Evolutionary conservation across 2,888 invertebrate genomes (phyloP), one percentile per base, ranked within the genome.

Genomic region (Arrhopalites spinosus): DNA sequence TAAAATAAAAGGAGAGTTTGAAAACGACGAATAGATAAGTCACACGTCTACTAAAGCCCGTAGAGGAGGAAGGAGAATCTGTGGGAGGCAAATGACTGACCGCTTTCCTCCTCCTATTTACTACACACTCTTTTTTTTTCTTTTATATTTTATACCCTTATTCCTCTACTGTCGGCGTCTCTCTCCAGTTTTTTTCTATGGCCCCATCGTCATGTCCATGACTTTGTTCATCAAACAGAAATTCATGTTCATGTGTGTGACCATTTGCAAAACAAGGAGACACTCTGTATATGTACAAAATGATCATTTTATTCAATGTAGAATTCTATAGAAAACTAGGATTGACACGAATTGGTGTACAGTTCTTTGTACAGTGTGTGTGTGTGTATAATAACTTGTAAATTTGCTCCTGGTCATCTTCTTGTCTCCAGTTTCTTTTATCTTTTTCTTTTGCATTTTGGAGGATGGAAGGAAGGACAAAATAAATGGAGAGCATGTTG

Each of bases 31-130:
- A 64, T 47, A 64, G 64, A 73, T 64, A 64, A 53, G 73, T 53
- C 63, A 73, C 73, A 47, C 66, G 53, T 73, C 73, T 13, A 13
- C 29, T 66, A 17, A 17, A 29, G 27, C 20, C 45, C 47, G 45
- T 29, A 23, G 43, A 27, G 59, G 67, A 64, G 67, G 68, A 59
- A 66, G 61, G 56, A 20, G 47, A 53, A 59, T 30, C 78, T n/a
- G 63, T 73, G 75, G 78, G 78, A 76, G 78, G 75, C 73, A 75
- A 78, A 78, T 76, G 75, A 76, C 75, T 75, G 69, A 74, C 50
- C 36, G 36, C 36, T 17, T n/a, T 53, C 53, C 53, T 53, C 5
- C 53, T 5, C 53, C 17, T 53, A 17, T 15, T 20, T 5, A 17
- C 36, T 53, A 20, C 53, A 53, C 17, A 53, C 23, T 20, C 53